Conservation (phyloP, 2,888 invertebrate genomes). For the Bursaphelenchus okinawaensis region DNA sequence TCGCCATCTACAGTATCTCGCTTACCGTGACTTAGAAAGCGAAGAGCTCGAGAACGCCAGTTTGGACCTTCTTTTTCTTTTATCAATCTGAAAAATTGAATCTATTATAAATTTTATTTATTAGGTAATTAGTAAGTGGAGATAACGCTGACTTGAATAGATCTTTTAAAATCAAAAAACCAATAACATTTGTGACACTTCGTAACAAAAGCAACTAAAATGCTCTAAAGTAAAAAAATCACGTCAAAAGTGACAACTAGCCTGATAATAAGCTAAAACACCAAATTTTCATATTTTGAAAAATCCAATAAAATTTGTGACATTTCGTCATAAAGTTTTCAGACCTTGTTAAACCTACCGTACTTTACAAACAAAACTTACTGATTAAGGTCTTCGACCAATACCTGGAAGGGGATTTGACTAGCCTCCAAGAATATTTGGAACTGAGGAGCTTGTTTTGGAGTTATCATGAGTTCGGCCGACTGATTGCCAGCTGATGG, state of each 20-base stretch:
- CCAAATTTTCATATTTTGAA: too few species aligned
- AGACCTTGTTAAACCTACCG: too few species aligned
- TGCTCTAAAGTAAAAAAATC: too few species aligned
- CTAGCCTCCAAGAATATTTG: slow-evolving; percentile 26
- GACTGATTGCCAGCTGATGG: slow-evolving; percentile 42
- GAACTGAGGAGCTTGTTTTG: slow-evolving; percentile 27
- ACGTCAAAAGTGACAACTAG: too few species aligned
- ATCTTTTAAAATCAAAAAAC: too few species aligned
- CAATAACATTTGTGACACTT: too few species aligned
- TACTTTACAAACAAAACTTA: slow-evolving; percentile 14
- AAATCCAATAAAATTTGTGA: too few species aligned
- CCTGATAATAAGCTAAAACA: too few species aligned
- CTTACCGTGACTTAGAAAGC: neutral
- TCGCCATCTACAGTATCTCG: slow-evolving; percentile 13
- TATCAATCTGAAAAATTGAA: slow-evolving; percentile 32
- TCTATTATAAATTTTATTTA: neutral
- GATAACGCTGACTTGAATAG: too few species aligned
- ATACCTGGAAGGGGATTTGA: slow-evolving; percentile 16
- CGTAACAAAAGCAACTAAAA: too few species aligned
- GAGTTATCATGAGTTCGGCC: slow-evolving; percentile 49
- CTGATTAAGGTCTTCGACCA: slow-evolving; percentile 43
- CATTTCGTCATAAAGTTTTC: too few species aligned
- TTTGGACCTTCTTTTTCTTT: slow-evolving; percentile 38
- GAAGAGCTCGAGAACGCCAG: slow-evolving; percentile 1
- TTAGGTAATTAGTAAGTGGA: slow-evolving; percentile 10